Conservation (phyloP, 2,113 vertebrate species). For the Notarius lentiginosus region DNA sequence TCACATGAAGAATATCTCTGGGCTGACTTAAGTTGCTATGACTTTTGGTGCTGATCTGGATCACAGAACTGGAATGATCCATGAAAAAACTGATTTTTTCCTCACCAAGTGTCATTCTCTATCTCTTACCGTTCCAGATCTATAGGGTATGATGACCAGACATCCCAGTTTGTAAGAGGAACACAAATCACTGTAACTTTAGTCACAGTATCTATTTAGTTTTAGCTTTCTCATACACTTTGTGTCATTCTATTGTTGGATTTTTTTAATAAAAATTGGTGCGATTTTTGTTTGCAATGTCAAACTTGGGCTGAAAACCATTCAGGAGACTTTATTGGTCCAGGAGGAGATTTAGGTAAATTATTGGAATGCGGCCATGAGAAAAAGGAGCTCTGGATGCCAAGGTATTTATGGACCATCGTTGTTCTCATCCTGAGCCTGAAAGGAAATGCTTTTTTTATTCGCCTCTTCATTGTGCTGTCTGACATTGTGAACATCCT, state of each 20-base stretch:
- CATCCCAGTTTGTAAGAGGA: too few relatives aligned
- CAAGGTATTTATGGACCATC: background rate
- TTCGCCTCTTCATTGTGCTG: background rate
- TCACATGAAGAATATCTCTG: too few relatives aligned
- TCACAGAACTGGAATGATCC: too few relatives aligned
- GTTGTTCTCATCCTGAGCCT: background rate
- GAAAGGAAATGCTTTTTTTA: background rate
- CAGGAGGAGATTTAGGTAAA: background rate
- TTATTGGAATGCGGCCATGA: background rate
- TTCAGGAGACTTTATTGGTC: background rate
- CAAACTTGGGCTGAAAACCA: background rate
- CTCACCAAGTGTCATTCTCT: too few relatives aligned
- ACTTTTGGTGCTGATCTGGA: too few relatives aligned
- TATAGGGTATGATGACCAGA: too few relatives aligned
- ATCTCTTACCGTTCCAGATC: too few relatives aligned
- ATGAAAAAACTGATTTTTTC: too few relatives aligned
- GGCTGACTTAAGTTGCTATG: too few relatives aligned
- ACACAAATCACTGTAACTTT: too few relatives aligned
- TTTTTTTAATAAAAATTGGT: background rate
- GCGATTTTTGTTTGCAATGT: background rate
- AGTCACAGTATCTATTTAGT: too few relatives aligned
- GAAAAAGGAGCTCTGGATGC: background rate
- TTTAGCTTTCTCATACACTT: background rate
- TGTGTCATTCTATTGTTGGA: background rate
- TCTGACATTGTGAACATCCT: background rate